Conservation (phyloP, 2,888 invertebrate species). For the Leptura quadrifasciata region DNA sequence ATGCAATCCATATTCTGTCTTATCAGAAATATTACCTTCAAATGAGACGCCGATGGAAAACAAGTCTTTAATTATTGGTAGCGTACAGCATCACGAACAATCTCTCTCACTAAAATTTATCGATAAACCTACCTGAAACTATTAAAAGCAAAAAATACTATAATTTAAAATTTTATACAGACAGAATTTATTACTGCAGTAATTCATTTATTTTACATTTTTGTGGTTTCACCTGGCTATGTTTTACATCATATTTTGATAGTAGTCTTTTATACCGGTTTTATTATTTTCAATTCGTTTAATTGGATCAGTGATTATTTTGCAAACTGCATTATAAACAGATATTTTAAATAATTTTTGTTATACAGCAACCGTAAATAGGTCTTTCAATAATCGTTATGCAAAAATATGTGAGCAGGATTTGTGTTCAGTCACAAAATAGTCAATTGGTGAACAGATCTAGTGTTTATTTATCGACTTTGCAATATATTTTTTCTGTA, state of each 20-base stretch:
- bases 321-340: no score
- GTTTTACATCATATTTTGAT: slow-evolving; percentile 3
- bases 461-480: no score
- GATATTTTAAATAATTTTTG: no score
- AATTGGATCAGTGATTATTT: not conserved
- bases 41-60: not conserved
- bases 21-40: no score
- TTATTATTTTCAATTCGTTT: not conserved
- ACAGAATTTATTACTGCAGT: slow-evolving; percentile 7
- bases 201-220: slow-evolving; percentile 12
- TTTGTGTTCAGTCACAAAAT: no score
- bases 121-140: not conserved
- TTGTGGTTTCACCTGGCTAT: slow-evolving; percentile 1
- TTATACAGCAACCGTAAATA: no score
- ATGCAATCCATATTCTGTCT: no score
- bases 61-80: not conserved
- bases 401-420: no score
- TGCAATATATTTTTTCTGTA: no score
- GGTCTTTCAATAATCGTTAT: no score
- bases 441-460: no score
- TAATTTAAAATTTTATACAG: slow-evolving; percentile 10
- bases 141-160: slow-evolving; percentile 12
- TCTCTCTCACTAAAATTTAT: not conserved
- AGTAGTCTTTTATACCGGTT: not conserved
- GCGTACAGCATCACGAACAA: not conserved